Conservation (phyloP, 37 sponge, comb jelly and placozoan species). For the Cladorhizidae sp. region DNA sequence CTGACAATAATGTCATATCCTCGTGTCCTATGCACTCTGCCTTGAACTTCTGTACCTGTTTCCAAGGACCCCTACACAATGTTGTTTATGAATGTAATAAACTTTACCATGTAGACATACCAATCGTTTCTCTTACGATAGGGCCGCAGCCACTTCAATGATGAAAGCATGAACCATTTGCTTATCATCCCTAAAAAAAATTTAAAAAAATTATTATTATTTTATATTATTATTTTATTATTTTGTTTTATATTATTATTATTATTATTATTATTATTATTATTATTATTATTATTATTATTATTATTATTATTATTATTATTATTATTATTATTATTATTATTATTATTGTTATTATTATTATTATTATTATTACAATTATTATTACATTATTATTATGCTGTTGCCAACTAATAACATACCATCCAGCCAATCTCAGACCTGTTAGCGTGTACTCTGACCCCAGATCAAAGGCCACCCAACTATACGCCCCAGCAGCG, state of each 20-base stretch:
- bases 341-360: too few species aligned
- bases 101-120: not conserved
- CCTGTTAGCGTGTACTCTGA: slow-evolving; percentile 83
- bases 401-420: not conserved
- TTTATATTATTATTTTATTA: too few species aligned
- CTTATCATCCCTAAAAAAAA: slow-evolving; percentile 54
- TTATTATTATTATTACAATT: too few species aligned
- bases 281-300: too few species aligned
- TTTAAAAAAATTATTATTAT: too few species aligned
- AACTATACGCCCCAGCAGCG: slow-evolving; percentile 67
- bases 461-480: slow-evolving; percentile 84
- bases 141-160: slow-evolving; percentile 55
- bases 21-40: slow-evolving; percentile 66
- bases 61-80: slow-evolving; percentile 85
- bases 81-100: slow-evolving; percentile 12
- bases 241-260: too few species aligned
- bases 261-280: too few species aligned
- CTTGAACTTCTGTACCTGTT: slow-evolving; percentile 55
- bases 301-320: too few species aligned
- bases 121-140: slow-evolving; percentile 46
- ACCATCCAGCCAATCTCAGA: slow-evolving; percentile 82
- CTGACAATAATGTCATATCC: slow-evolving; percentile 46
- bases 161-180: slow-evolving; percentile 73
- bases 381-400: not conserved
- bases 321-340: too few species aligned